These are phyloP conservation scores for Dasyurus viverrinus DNA, from an alignment of 2,113 vertebrate genomes.

Conservation along the genomic window DNA sequence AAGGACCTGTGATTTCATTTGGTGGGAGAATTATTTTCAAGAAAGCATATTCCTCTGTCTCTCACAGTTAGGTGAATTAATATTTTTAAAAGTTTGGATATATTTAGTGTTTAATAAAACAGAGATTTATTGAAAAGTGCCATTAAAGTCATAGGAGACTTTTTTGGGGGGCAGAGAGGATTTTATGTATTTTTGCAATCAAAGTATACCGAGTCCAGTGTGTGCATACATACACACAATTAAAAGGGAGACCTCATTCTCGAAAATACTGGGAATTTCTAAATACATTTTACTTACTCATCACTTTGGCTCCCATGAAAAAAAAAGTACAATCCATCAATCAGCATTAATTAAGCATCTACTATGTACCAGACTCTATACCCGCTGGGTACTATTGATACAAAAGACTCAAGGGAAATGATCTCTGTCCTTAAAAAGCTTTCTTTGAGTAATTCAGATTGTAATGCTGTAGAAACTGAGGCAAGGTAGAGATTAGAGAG, in stretches of 20 bases:
- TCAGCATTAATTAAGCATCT: neutral
- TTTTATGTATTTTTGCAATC: neutral
- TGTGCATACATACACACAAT: neutral
- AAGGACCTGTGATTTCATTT: neutral
- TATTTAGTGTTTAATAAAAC: neutral
- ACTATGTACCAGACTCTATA: neutral
- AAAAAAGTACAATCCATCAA: neutral
- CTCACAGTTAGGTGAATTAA: neutral
- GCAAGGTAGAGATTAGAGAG: too few relatives aligned
- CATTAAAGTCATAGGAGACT: neutral
- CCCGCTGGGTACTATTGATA: neutral
- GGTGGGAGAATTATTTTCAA: neutral
- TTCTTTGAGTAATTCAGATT: neutral
- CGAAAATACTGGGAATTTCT: neutral
- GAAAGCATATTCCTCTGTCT: neutral
- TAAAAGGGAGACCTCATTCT: neutral
- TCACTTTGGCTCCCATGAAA: neutral
- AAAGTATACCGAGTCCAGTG: neutral
- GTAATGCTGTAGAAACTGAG: too few relatives aligned
- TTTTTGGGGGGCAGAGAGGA: neutral
- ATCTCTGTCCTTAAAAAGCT: neutral
- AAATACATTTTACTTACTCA: neutral
- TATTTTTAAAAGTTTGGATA: neutral
- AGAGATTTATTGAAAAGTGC: neutral
- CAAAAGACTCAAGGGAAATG: neutral